Base-by-base conservation (phyloP, 2,888 invertebrate genomes). In the Lasioglossum malachurum region DNA sequence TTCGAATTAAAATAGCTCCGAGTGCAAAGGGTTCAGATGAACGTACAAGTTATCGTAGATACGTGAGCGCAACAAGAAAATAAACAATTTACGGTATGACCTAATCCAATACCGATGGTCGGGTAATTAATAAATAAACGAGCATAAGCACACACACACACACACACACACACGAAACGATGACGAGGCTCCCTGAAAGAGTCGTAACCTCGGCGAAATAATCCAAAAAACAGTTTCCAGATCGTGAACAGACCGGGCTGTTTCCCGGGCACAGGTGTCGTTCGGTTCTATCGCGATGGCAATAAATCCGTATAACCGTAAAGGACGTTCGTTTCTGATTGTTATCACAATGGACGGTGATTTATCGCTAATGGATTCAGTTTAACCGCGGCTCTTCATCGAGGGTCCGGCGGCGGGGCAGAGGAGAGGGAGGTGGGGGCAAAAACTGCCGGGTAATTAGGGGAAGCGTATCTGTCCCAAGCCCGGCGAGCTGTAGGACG, bases 311-410 rank as follows among this genome's bases (percentile, higher is more conserved):
- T 69, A 69, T 75, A 76, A 79, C 78, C 53, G 53, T 69, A 78
- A 90, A 89, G 60, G 64, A 74, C 74, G 82, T 72, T 76, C 69
- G 73, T 74, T 69, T 73, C 46, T 38, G 88, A 87, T 88, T 77
- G 87, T 84, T 78, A 84, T 82, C 77, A 27, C 49, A 57, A 81
- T 53, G 57, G 38, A 49, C 41, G 64, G 75, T 80, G 87, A 89
- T 89, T 87, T 81, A 86, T 80, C 80, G 84, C 57, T 86, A 89
- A 89, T 86, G 87, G 78, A 87, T 90, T 90, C 82, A 78, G 82
- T 81, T 86, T 88, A 84, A 82, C 78, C 78, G 76, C n/a, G 78
- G 67, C 72, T 86, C 78, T 78, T 85, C 80, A 80, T 72, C 75
- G 76, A 35, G 27, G 64, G 64, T 57, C 57, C 64, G 64, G 5